Conservation (phyloP, 2,113 vertebrate genomes). For the Sinocyclocheilus anshuiensis region DNA sequence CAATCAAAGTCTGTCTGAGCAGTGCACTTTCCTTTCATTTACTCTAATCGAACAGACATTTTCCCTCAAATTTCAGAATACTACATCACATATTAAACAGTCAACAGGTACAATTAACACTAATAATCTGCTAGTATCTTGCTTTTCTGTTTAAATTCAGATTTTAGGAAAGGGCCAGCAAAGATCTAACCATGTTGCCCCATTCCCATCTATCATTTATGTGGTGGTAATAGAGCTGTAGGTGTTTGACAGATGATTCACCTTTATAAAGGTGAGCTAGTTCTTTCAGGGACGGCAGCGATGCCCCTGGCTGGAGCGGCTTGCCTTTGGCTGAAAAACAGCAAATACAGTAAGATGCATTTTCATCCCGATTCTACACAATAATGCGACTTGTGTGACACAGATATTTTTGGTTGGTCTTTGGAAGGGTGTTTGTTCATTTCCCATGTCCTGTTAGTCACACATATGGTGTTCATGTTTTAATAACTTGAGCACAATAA, state of each 20-base stretch:
- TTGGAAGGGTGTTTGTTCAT: background rate
- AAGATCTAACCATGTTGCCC: background rate
- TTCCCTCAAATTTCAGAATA: constrained; percentile 3
- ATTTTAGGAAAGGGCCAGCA: background rate
- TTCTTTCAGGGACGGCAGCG: background rate
- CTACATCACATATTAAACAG: background rate
- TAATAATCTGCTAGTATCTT: constrained; percentile 6
- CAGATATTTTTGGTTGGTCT: background rate
- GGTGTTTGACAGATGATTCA: constrained; percentile 24
- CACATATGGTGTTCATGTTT: constrained; percentile 47
- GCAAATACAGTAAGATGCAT: background rate
- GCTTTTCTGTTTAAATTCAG: background rate
- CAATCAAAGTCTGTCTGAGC: constrained; percentile 36
- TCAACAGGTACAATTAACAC: constrained; percentile 19
- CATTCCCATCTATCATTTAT: constrained; percentile 7
- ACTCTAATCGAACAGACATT: background rate
- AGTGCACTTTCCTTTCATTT: constrained; percentile 26
- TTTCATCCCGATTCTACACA: background rate
- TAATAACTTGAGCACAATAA: constrained; percentile 63
- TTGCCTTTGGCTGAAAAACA: constrained; percentile 30
- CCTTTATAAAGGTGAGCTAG: constrained; percentile 12
- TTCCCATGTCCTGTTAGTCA: constrained; percentile 16
- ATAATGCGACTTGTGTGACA: background rate
- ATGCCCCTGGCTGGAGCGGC: background rate
- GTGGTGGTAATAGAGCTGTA: constrained; percentile 14